Conservation (phyloP, 2,113 vertebrate genomes). For the Lycaon pictus region DNA sequence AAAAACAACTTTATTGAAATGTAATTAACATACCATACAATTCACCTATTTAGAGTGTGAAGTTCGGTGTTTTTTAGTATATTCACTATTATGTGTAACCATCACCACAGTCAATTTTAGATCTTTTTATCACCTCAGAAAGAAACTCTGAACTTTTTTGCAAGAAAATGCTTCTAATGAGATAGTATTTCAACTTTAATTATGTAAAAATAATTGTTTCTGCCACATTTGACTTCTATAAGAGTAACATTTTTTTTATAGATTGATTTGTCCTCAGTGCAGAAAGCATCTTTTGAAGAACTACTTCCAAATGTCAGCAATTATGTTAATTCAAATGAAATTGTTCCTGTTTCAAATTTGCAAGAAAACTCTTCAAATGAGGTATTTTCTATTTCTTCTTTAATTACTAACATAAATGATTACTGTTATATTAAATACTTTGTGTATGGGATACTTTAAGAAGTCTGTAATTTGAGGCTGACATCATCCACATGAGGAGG, state of each 20-base stretch:
- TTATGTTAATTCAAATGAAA: constrained; percentile 84
- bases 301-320: constrained; percentile 76
- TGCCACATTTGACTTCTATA: constrained; percentile 32
- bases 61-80: background rate
- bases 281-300: constrained; percentile 75
- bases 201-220: constrained; percentile 51
- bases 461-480: constrained; percentile 25
- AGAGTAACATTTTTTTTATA: constrained; percentile 74
- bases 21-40: background rate
- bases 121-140: constrained; percentile 28
- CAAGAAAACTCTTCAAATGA: constrained; percentile 81
- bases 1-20: background rate
- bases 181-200: constrained; percentile 70
- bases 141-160: background rate
- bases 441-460: constrained; percentile 13
- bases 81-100: background rate
- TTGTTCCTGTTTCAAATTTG: constrained; percentile 78
- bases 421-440: constrained; percentile 29
- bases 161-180: constrained; percentile 72
- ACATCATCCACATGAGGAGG: background rate
- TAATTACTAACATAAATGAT: constrained; percentile 19
- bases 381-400: constrained; percentile 73
- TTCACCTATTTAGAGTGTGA: background rate
- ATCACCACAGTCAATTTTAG: background rate
- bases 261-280: constrained; percentile 81